Base-by-base conservation (phyloP, 2,888 invertebrate genomes). In the Lapara coniferarum region DNA sequence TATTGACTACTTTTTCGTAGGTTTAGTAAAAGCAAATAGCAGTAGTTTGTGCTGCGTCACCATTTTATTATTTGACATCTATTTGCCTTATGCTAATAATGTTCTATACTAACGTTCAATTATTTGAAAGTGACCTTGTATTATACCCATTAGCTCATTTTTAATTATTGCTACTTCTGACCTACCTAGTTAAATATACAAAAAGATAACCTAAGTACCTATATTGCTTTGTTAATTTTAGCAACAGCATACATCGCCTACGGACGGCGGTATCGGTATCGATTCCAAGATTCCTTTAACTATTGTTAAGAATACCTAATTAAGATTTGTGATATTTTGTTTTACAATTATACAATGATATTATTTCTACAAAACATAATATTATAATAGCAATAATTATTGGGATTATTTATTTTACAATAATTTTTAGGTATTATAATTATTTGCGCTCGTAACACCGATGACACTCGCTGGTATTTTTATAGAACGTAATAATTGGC, bases 41-140 rank as follows among this genome's bases (percentile, higher is more conserved):
- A 63, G 44, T 63, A 37, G n/a, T 49, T 63, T 63, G 30, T 49
- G 63, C 49, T 49, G 6, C 19, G 49, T 49, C 63, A 49, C 49
- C 16, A 49, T 10, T 49, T 16, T 56, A 44, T 59, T 59, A n/a
- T 46, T 59, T 63, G 63, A 63, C 49, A 63, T 63, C 49, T 49
- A 49, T 63, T 46, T 46, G 44, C 59, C 59, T 46, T 46, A 19
- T 12, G 59, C 46, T 46, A 46, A 44, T 46, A 63, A 46, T 46
- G 12, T 63, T 63, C 49, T 46, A 49, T 63, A 63, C 49, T 46
- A 49, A 49, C 66, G 53, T 73, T 75, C 67, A 19, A 53, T 63
- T 63, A 69, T 71, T 57, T 52, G 44, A 72, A 55, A 51, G 69
- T 69, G 66, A 63, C 19, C 19, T 10, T 49, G 16, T 19, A 13